A percentile compares a stretch with the other conserved stretches of the same genome.
Conservation (phyloP, 2,888 invertebrate genomes). For the Trissoscelio sp. region DNA sequence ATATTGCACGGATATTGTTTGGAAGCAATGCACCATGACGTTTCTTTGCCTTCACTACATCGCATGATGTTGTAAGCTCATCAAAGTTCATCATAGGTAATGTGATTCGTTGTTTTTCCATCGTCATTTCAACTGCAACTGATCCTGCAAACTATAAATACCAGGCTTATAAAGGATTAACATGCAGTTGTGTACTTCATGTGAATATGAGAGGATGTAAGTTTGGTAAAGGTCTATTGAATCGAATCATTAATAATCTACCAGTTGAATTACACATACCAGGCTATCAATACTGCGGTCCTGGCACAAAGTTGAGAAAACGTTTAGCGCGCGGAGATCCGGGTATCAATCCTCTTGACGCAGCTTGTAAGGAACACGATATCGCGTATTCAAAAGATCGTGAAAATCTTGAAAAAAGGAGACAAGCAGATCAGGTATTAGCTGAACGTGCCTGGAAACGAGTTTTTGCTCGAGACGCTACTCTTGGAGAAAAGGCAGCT, state of each 20-base stretch:
- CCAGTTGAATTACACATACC: conserved; percentile 67
- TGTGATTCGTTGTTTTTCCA: not conserved
- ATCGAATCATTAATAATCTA: conserved; percentile 53
- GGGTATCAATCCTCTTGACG: conserved; percentile 73
- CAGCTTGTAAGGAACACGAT: conserved; percentile 71
- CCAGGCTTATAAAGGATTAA: not conserved
- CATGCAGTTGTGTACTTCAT: not conserved
- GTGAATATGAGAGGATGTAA: not conserved
- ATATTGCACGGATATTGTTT: conserved; percentile 32
- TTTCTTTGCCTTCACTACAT: conserved; percentile 2
- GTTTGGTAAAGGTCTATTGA: conserved; percentile 31
- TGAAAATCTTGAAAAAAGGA: conserved; percentile 68
- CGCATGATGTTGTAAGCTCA: not conserved
- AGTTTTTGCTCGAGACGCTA: conserved; percentile 72
- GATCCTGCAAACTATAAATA: conserved; percentile 2
- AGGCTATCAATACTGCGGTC: conserved; percentile 34
- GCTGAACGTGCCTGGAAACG: conserved; percentile 76
- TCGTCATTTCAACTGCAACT: conserved; percentile 8
- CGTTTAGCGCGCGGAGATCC: conserved; percentile 72
- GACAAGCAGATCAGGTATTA: conserved; percentile 78
- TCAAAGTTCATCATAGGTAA: conserved; percentile 5
- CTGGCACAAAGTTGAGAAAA: conserved; percentile 22
- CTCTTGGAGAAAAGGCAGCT: conserved; percentile 49
- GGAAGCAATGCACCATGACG: conserved; percentile 65
- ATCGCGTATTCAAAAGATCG: conserved; percentile 69